Evolutionary conservation across 2,888 invertebrate genomes (phyloP).

Genomic region (Drosophila helvetica): DNA sequence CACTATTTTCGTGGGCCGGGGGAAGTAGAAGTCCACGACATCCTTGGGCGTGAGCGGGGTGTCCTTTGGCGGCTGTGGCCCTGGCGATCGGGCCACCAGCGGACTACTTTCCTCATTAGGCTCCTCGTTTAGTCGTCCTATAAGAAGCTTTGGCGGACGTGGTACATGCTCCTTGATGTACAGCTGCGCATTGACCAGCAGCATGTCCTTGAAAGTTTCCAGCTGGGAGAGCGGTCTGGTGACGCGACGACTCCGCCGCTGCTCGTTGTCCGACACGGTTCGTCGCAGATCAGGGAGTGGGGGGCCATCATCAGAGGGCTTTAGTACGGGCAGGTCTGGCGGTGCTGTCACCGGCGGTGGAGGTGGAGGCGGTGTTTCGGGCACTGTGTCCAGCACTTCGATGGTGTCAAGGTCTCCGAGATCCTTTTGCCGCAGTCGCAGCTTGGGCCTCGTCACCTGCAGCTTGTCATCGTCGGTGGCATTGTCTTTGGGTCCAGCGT

Average conservation of each 20-base stretch:
- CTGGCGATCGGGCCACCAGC: slow-evolving; percentile 37
- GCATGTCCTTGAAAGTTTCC: slow-evolving; percentile 83
- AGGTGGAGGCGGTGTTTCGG: slow-evolving; percentile 85
- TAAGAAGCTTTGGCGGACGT: slow-evolving; percentile 84
- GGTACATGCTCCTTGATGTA: slow-evolving; percentile 85
- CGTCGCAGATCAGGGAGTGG: slow-evolving; percentile 58
- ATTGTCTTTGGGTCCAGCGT: slow-evolving; percentile 48
- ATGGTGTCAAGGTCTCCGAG: slow-evolving; percentile 61
- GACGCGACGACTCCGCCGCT: slow-evolving; percentile 42
- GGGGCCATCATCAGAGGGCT: slow-evolving; percentile 27
- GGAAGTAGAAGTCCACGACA: slow-evolving; percentile 82
- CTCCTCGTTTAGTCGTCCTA: slow-evolving; percentile 84
- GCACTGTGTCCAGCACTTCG: slow-evolving; percentile 78
- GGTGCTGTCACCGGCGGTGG: slow-evolving; percentile 78
- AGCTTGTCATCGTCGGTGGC: slow-evolving; percentile 81
- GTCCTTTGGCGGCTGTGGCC: slow-evolving; percentile 40
- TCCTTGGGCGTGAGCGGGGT: slow-evolving; percentile 69
- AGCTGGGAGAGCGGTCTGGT: slow-evolving; percentile 75
- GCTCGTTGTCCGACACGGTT: slow-evolving; percentile 58
- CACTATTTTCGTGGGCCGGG: slow-evolving; percentile 85
- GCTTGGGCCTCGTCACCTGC: slow-evolving; percentile 52
- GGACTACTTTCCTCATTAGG: slow-evolving; percentile 64
- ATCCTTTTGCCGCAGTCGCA: slow-evolving; percentile 44
- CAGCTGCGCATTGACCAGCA: slow-evolving; percentile 86
- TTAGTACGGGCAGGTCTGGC: slow-evolving; percentile 46